Evolutionary conservation across 1,140 invertebrate genomes (phyloP).

Genomic region (Bombus cullumanus): DNA sequence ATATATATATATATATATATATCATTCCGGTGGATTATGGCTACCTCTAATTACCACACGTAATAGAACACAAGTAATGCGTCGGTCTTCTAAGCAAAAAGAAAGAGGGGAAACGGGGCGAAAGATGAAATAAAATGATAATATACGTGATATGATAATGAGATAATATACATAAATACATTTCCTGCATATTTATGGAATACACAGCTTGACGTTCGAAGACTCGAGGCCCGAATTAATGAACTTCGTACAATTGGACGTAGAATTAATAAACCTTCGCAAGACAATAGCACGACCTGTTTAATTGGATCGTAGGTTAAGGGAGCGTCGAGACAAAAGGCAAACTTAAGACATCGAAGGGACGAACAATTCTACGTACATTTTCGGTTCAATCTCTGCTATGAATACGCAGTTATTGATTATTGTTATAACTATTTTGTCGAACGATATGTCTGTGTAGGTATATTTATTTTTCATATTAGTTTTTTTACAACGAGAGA

Average conservation of each 20-base stretch:
- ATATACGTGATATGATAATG: too few species aligned
- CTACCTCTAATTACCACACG: too few species aligned
- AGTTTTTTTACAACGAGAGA: background rate
- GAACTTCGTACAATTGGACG: background rate
- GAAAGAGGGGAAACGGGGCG: too few species aligned
- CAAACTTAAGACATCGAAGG: conserved; percentile 35
- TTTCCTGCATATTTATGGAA: background rate
- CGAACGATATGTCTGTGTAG: background rate
- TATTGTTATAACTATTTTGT: background rate
- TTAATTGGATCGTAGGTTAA: background rate
- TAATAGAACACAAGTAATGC: too few species aligned
- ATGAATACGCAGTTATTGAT: background rate
- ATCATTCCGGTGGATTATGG: too few species aligned
- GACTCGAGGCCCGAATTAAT: background rate
- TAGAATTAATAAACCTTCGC: background rate
- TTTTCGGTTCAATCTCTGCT: background rate
- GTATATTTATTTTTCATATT: background rate
- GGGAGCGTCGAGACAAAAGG: conserved; percentile 19
- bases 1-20: too few species aligned
- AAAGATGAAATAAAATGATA: background rate
- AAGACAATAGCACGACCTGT: conserved; percentile 1
- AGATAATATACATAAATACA: background rate
- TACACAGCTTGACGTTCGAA: background rate
- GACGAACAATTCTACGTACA: conserved; percentile 35
- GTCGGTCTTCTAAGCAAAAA: too few species aligned